Evolutionary conservation across 2,888 invertebrate genomes (phyloP), one percentile per base, ranked within the genome.

Genomic region (Cybosia mesomella): DNA sequence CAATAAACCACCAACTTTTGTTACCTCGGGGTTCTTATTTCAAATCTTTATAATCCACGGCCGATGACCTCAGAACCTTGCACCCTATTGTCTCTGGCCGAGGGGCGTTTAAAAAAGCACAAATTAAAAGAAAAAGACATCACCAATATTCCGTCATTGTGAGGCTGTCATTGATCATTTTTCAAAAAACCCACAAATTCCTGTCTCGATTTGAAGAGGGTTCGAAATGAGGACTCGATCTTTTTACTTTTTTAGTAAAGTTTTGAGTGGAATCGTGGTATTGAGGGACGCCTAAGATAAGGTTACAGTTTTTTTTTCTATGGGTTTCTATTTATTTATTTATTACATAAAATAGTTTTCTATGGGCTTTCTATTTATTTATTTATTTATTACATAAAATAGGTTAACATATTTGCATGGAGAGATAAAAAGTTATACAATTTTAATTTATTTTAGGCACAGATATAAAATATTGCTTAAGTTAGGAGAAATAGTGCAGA

Each of bases 161-260:
- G 83, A 81, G 85, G 74, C 89, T 92, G 93, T 92, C 94, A 91
- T 92, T 94, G 93, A 93, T 94, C 92, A 94, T 93, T 93, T 93
- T 91, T 81, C 91, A 89, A 92, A 93, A 92, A 93, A 93, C 90
- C 87, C 87, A 87, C 85, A 87, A 92, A 91, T 89, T 91, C 88
- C 71, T 71, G 74, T 79, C 79, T 81, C 81, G 89, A 89, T 84
- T 83, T 87, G 88, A 89, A 89, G 88, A 85, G 87, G 80, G 77
- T 74, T 70, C 60, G 73, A 72, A 73, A 72, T 72, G 24, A 75
- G 70, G 64, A 76, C 54, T 61, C 82, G 81, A 68, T 83, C 72
- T 78, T 82, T 84, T 83, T 73, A 71, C 53, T 75, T 77, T 71
- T 78, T 76, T 75, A 54, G 65, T 75, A 76, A 80, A 80, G 80